A percentile compares a stretch with the other conserved stretches of the same genome.
These are phyloP conservation scores for Trichoplax adhaerens DNA, from an alignment of 37 sponge, comb jelly and placozoan species.

Conservation along the genomic window DNA sequence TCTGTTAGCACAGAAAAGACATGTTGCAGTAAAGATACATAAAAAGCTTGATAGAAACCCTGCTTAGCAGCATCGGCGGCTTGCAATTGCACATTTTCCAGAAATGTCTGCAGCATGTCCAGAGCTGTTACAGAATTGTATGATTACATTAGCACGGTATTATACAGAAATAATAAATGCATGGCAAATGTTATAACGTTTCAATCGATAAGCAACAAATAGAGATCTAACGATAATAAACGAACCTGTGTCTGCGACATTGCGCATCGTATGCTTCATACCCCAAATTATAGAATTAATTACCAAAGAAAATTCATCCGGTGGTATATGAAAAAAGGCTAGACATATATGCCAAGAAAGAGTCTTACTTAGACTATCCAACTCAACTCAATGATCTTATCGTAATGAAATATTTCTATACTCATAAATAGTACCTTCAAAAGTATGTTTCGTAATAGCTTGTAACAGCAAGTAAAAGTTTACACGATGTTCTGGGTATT, in stretches of 20 bases:
- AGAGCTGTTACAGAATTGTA: conserved; percentile 2
- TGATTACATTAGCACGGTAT: not conserved
- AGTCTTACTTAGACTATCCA: not conserved
- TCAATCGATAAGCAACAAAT: not conserved
- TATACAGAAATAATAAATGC: not conserved
- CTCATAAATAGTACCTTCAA: conserved; percentile 25
- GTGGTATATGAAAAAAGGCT: conserved; percentile 71
- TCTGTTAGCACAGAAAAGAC: conserved; percentile 86
- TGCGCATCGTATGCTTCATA: conserved; percentile 92
- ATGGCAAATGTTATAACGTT: too few species aligned
- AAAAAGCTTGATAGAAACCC: conserved; percentile 80
- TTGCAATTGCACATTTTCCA: conserved; percentile 44
- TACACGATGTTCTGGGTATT: conserved; percentile 86
- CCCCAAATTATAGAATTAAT: conserved; percentile 88
- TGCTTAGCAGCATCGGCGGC: conserved; percentile 21
- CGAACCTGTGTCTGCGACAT: conserved; percentile 88
- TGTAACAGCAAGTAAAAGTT: conserved; percentile 86
- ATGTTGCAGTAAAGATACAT: conserved; percentile 68
- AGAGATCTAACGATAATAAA: not conserved
- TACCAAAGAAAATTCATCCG: conserved; percentile 69
- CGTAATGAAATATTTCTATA: not conserved
- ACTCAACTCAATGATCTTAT: not conserved
- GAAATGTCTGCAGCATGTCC: conserved; percentile 36
- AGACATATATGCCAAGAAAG: not conserved
- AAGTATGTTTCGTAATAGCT: conserved; percentile 63